A percentile compares a stretch with the other conserved stretches of the same genome.
phyloP scores from a whole-genome alignment of 2,888 invertebrate species.

The Gasteruption jaculator region DNA sequence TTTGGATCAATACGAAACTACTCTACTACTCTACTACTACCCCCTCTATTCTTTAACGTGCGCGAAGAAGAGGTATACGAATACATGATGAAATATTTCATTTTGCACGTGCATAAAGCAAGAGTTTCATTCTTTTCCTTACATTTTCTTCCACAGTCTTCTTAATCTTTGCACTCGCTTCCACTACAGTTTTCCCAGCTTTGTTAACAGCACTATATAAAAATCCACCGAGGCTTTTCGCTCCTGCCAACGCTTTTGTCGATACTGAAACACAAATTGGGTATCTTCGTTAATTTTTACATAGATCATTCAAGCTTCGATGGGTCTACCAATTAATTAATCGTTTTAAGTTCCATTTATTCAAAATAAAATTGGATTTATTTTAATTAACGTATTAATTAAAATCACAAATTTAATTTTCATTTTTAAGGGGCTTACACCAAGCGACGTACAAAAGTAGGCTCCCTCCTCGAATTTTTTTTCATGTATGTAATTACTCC shows the following conservation, averaged over 20 bases:
- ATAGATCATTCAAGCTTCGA: not conserved
- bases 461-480: no score
- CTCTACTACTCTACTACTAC: slow-evolving; percentile 49
- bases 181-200: slow-evolving; percentile 88
- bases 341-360: not conserved
- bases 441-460: no score
- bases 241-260: slow-evolving; percentile 83
- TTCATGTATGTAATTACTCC: no score
- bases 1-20: slow-evolving; percentile 48
- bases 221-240: slow-evolving; percentile 88
- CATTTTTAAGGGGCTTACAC: slow-evolving; percentile 6
- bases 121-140: no score
- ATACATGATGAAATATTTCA: not conserved
- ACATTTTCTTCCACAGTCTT: slow-evolving; percentile 95
- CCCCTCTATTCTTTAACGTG: slow-evolving; percentile 46
- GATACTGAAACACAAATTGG: slow-evolving; percentile 60
- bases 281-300: slow-evolving; percentile 1
- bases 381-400: slow-evolving; percentile 4
- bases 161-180: slow-evolving; percentile 89
- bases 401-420: not conserved
- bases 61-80: not conserved
- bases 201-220: slow-evolving; percentile 94
- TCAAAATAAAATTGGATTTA: not conserved
- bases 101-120: not conserved
- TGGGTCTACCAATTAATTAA: not conserved